Evolutionary conservation across 2,888 invertebrate species (phyloP), one percentile per base, ranked within the genome.

Genomic region (Poecilobothrus nobilitatus): DNA sequence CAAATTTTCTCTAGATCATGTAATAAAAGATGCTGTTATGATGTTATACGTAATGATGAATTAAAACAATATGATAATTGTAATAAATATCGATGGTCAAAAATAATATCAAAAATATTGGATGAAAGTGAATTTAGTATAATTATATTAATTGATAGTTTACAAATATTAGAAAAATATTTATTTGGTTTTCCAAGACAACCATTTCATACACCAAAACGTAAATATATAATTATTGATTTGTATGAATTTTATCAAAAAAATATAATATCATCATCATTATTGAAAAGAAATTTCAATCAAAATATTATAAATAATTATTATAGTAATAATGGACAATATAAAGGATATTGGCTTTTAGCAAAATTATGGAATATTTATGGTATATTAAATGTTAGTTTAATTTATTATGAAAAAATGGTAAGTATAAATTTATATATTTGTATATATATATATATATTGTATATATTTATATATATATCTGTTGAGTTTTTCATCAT

Each of bases 351-450:
- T 73, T 2, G 15, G 53, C 15, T 53, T 6, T 37, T 73, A 20
- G 63, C 69, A 65, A 70, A 67, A 63, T 22, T 73, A 34, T 73
- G 73, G 73, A 63, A 41, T 9, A 34, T 69, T 67, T 72, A 73
- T 68, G 73, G 70, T 5, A 69, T 73, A 22, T 33, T 67, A 8
- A 67, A 68, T 8, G 27, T 70, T 20, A 20, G 70, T 9, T 62
- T 71, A 8, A 67, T 70, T 64, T 63, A 69, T 1, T 73, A 71
- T 66, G 21, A 70, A 27, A 44, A 71, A 20, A 63, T 70, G 66
- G 71, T 71, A 63, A 41, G 21, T 37, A 37, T 62, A 53, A 27
- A 8, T 65, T 53, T 12, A 53, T 18, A 12, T 37, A 10, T 34
- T 20, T 22, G 12, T 22, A 15, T 7, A n/a, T n/a, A n/a, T n/a